Conservation (phyloP, 2,888 invertebrate genomes). For the Unio pictorum region DNA sequence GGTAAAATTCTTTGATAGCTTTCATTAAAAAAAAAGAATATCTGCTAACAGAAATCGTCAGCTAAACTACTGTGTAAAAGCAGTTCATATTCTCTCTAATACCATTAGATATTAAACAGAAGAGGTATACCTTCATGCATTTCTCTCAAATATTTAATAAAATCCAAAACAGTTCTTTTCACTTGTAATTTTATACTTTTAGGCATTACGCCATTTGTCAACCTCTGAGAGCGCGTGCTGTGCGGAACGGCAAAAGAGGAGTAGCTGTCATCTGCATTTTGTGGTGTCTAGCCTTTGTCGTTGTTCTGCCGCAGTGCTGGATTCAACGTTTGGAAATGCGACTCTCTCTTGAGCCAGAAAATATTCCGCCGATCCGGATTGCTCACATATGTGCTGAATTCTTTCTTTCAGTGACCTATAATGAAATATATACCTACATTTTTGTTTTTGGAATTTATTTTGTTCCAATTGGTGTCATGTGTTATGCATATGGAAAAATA, state of each 20-base stretch:
- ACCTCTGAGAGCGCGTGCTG: constrained; percentile 47
- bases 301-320: constrained; percentile 50
- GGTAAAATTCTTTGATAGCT: too few relatives aligned
- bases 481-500: constrained; percentile 53
- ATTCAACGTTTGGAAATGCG: constrained; percentile 44
- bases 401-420: constrained; percentile 30
- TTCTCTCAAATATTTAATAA: too few relatives aligned
- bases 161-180: too few relatives aligned
- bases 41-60: too few relatives aligned
- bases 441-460: constrained; percentile 51
- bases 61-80: too few relatives aligned
- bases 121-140: too few relatives aligned
- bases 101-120: too few relatives aligned
- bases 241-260: constrained; percentile 43
- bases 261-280: constrained; percentile 38
- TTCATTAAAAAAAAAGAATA: too few relatives aligned
- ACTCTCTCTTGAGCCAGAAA: constrained; percentile 25
- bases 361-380: constrained; percentile 16
- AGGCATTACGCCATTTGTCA: constrained; percentile 61
- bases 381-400: constrained; percentile 51
- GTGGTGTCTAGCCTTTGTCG: constrained; percentile 45
- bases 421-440: constrained; percentile 41
- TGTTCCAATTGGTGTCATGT: constrained; percentile 51
- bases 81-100: too few relatives aligned
- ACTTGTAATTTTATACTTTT: constrained; percentile 7